Evolutionary conservation across 2,888 invertebrate genomes (phyloP), one percentile per base, ranked within the genome.

Genomic region (Odontothrips loti): DNA sequence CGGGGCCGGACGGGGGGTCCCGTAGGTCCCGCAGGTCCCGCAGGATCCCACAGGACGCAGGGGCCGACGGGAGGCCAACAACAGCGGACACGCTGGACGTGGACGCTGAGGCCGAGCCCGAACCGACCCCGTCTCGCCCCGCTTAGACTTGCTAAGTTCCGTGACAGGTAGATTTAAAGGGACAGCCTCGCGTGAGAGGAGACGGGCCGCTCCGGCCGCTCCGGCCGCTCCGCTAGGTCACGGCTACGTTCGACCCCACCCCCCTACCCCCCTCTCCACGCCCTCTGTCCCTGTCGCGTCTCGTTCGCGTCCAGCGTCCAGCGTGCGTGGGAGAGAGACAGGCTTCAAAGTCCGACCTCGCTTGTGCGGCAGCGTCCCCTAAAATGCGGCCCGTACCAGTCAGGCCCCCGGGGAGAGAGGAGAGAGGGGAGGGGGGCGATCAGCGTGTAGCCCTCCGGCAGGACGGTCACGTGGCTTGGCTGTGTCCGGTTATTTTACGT

Each of bases 91-190:
- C 34, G 34, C 34, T 43, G 34, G 34, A 43, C 34, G 34, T 43
- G 34, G 34, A 43, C 34, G 34, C 34, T n/a, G n/a, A n/a, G n/a
- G n/a, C n/a, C n/a, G n/a, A n/a, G n/a, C n/a, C n/a, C n/a, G n/a
- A n/a, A 48, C 48, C 48, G 48, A 9, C 48, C 48, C 48, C 48
- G 10, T 9, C 51, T 10, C 51, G 15, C 12, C 68, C 9, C 68
- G 68, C 68, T 68, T 68, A 68, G 68, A 68, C 68, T 68, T 68
- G 68, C 68, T 68, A 68, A 68, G 68, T 68, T 68, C 68, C 68
- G 68, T 68, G 68, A 68, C 68, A 68, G 68, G 68, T 68, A 68
- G 68, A 68, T 68, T 68, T 68, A 68, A 68, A 68, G 68, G 23
- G 68, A 51, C 15, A 10, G 51, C 6, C 51, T 51, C 51, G 51